These are phyloP conservation scores for Corbicula japonica DNA, from an alignment of 2,888 invertebrate genomes.

Conservation along the genomic window DNA sequence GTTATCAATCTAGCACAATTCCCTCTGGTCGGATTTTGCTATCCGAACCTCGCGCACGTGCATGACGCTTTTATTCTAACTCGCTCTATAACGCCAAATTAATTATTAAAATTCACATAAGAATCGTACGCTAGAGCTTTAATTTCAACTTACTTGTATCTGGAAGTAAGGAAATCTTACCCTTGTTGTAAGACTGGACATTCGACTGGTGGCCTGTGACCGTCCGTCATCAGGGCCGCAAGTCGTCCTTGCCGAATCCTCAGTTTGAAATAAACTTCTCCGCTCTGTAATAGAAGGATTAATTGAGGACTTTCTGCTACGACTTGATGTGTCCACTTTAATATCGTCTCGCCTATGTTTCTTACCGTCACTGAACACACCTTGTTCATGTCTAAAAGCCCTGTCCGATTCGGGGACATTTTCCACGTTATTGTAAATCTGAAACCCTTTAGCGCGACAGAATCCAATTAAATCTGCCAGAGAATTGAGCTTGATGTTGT, in stretches of 20 bases:
- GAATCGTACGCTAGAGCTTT: background rate
- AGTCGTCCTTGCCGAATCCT: background rate
- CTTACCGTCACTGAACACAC: background rate
- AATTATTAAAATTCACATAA: background rate
- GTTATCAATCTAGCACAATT: background rate
- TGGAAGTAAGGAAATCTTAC: background rate
- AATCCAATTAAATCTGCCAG: conserved; percentile 54
- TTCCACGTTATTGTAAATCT: conserved; percentile 44
- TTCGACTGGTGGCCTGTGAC: conserved; percentile 13
- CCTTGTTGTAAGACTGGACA: conserved; percentile 7
- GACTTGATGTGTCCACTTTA: background rate
- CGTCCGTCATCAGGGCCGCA: background rate
- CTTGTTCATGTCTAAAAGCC: background rate
- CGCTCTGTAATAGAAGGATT: background rate
- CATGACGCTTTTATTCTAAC: background rate
- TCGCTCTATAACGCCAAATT: no score
- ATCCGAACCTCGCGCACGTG: background rate
- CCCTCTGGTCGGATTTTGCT: background rate
- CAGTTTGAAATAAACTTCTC: background rate
- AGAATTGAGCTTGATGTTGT: conserved; percentile 8
- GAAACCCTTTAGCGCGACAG: conserved; percentile 46
- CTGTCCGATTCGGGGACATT: conserved; percentile 52
- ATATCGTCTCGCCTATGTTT: conserved; percentile 17
- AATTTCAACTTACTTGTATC: background rate
- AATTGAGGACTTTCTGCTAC: background rate